Base-by-base conservation (phyloP, 2,888 invertebrate species). In the Rhamphomyia laevipes region DNA sequence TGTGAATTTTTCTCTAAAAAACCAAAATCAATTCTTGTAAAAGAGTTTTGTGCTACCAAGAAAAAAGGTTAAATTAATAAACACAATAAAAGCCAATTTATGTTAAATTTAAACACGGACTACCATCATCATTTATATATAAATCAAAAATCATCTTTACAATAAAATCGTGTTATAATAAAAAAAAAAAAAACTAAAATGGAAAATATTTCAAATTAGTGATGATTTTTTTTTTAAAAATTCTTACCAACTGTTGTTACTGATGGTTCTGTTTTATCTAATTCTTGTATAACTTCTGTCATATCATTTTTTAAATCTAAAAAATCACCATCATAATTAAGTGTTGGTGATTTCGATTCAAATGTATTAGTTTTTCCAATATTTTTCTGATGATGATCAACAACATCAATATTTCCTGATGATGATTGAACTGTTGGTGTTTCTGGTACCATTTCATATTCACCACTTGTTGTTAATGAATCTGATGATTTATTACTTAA, bases 391-490 rank as follows among this genome's bases (percentile, higher is more conserved):
- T 31, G 15, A 11, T 3, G 18, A 3, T 12, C 18, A 23, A 35
- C 5, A 2, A 18, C 43, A 21, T 37, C 21, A 12, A 33, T 44
- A n/a, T 21, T 38, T 38, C 13, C 16, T 11, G 27, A 15, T 30
- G 21, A 40, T 13, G 31, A 31, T 33, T 31, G n/a, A 35, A 31
- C 21, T 43, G 15, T 37, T 13, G 64, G 73, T 51, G 71, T 73
- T 42, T 76, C 76, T 54, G 74, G 77, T 51, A 82, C 77, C 58
- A 82, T 77, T 65, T 82, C 82, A 68, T 80, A 82, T 64, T 82
- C 82, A 57, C 82, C 82, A 61, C 80, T 80, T 52, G 79, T 80
- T 49, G 77, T 77, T 60, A 78, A 73, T 53, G 82, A 82, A 69
- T 82, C 82, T 60, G 77, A 75, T 51, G 82, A 82, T 68, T 79